These are phyloP conservation scores for Lycaena phlaeas DNA, from an alignment of 2,888 invertebrate species.

Conservation along the genomic window DNA sequence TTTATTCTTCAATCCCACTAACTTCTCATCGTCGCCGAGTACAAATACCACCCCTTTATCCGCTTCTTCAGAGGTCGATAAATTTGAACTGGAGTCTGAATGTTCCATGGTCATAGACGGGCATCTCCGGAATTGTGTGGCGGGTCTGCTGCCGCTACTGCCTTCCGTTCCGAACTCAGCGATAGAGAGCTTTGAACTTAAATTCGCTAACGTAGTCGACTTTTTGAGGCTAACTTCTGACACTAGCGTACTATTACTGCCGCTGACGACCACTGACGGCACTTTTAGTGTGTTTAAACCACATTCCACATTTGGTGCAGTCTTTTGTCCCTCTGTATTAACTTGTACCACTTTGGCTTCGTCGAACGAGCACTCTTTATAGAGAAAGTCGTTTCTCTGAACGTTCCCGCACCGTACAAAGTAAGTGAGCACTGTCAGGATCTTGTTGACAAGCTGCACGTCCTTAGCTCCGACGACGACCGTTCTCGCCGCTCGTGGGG, in stretches of 20 bases:
- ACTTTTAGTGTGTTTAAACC: constrained; percentile 29
- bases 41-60: constrained; percentile 77
- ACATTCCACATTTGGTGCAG: constrained; percentile 23
- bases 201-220: constrained; percentile 45
- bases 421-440: constrained; percentile 87
- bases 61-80: constrained; percentile 40
- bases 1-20: constrained; percentile 76
- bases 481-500: constrained; percentile 83
- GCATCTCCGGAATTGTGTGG: constrained; percentile 37
- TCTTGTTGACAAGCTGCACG: constrained; percentile 77
- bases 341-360: constrained; percentile 44
- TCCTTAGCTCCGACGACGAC: constrained; percentile 82
- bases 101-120: constrained; percentile 43
- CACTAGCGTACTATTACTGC: constrained; percentile 42
- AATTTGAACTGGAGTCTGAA: constrained; percentile 49
- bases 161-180: constrained; percentile 30
- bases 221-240: constrained; percentile 44
- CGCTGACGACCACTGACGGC: constrained; percentile 29
- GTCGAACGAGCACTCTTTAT: constrained; percentile 39
- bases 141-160: constrained; percentile 28
- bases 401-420: constrained; percentile 88
- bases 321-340: constrained; percentile 23
- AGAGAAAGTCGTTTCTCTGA: constrained; percentile 58
- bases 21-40: constrained; percentile 79
- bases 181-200: constrained; percentile 55